These are phyloP conservation scores for Jaculus jaculus DNA, from an alignment of 2,113 vertebrate genomes.

Conservation along the genomic window DNA sequence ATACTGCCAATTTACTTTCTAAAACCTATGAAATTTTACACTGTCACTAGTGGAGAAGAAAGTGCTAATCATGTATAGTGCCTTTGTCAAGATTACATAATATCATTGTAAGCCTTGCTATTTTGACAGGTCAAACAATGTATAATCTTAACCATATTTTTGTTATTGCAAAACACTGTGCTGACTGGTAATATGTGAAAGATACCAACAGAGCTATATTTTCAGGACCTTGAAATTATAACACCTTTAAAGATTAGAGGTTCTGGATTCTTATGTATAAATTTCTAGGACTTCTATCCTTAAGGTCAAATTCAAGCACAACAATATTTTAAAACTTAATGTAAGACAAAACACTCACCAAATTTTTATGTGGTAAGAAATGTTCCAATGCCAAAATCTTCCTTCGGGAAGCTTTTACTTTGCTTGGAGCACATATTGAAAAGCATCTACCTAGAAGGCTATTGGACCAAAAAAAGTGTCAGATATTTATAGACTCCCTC, in stretches of 20 bases:
- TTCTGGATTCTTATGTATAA: slow-evolving; percentile 14
- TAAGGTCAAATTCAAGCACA: neutral
- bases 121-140: slow-evolving; percentile 57
- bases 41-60: slow-evolving; percentile 10
- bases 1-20: slow-evolving; percentile 54
- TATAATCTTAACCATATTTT: slow-evolving; percentile 34
- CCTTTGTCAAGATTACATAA: slow-evolving; percentile 13
- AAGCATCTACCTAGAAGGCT: neutral
- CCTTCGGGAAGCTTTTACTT: neutral
- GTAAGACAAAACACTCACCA: neutral
- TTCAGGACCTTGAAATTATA: neutral
- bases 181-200: slow-evolving; percentile 2
- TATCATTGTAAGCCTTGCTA: slow-evolving; percentile 19
- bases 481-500: too few relatives aligned
- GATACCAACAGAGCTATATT: neutral
- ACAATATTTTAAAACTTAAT: neutral
- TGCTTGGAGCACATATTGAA: neutral
- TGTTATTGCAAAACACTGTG: neutral
- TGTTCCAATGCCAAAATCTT: neutral
- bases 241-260: neutral
- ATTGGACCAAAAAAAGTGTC: neutral
- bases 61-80: slow-evolving; percentile 1
- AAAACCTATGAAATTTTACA: slow-evolving; percentile 56
- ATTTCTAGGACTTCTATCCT: neutral
- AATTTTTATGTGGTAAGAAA: neutral